Percentiles rank a stretch among this genome's conserved stretches.
These are phyloP conservation scores for Zhengitettix transpicula DNA, from an alignment of 2,888 invertebrate genomes.

Conservation along the genomic window DNA sequence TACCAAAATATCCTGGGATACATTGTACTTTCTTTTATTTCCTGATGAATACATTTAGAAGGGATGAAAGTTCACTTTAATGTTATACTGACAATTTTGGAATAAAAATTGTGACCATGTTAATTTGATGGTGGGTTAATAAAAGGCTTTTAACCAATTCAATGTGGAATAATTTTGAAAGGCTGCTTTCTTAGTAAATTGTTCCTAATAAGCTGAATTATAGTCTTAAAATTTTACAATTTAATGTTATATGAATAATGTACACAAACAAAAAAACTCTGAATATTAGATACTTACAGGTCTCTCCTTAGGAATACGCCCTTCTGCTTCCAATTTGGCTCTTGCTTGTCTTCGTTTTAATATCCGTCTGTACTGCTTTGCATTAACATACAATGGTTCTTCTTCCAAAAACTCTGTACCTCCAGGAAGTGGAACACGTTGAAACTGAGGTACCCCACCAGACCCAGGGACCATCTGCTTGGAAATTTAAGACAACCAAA, in stretches of 20 bases:
- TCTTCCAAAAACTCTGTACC: slow-evolving; percentile 61
- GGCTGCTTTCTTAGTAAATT: too few species aligned
- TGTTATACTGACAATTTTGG: too few species aligned
- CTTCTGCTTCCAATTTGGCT: slow-evolving; percentile 85
- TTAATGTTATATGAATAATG: neutral
- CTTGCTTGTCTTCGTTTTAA: slow-evolving; percentile 85
- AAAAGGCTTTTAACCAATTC: too few species aligned
- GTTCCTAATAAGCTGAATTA: too few species aligned
- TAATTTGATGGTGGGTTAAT: too few species aligned
- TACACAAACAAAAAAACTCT: neutral
- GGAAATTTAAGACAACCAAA: slow-evolving; percentile 1
- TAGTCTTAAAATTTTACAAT: neutral
- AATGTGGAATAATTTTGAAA: too few species aligned
- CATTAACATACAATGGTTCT: slow-evolving; percentile 94
- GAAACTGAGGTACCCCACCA: slow-evolving; percentile 31
- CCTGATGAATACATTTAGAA: too few species aligned
- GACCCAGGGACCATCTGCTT: slow-evolving; percentile 38
- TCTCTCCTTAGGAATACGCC: slow-evolving; percentile 91
- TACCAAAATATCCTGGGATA: too few species aligned
- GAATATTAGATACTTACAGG: slow-evolving; percentile 38
- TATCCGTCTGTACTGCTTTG: slow-evolving; percentile 93
- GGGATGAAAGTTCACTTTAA: too few species aligned
- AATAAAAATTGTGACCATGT: too few species aligned
- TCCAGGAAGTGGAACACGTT: slow-evolving; percentile 40
- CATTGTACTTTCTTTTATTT: too few species aligned